Base-by-base conservation (phyloP, 1,140 invertebrate genomes). In the Ylistrum balloti region DNA sequence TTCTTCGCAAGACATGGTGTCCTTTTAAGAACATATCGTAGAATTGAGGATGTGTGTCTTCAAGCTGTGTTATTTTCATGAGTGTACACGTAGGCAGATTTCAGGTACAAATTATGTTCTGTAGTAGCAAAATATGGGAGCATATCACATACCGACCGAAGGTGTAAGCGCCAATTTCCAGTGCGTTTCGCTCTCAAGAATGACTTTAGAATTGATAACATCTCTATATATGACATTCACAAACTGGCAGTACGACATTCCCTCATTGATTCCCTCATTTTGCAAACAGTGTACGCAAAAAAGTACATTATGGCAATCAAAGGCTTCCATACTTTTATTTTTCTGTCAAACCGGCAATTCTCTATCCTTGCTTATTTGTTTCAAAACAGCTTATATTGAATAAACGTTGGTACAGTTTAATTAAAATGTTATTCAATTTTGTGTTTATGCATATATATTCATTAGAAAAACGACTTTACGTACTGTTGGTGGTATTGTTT, bases 41-140 rank as follows among this genome's bases (percentile, higher is more conserved):
- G 33, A 91, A 34, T 17, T 91, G 38, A 22, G 88, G 89, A 90
- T 93, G 89, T 13, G 45, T 86, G 33, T 45, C 20, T 33, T 86
- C 22, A 35, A 92, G 48, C 13, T n/a, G n/a, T 86, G 20, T 22
- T 89, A 91, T 91, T 33, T 74, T 90, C 88, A 89, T 89, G 38
- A 92, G n/a, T 33, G 86, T 90, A 92, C 33, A 90, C 35, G 33
- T 92, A 87, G 0, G 86, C 86, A 74, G 86, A 90, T 38, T 89
- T 93, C 1, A 91, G 32, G 35, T 93, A 92, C 9, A 91, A 85
- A 85, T 91, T 91, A 17, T 93, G 89, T 1, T 45, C 88, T n/a
- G 90, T 88, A 11, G 96, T 95, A 91, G 96, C 95, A 94, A 96
- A 96, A 88, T 93, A 96, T 17, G 95, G 96, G 20, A 96, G 90